Evolutionary conservation across 1,140 invertebrate species (phyloP), one percentile per base, ranked within the genome.

Genomic region (Calliopsis andreniformis): DNA sequence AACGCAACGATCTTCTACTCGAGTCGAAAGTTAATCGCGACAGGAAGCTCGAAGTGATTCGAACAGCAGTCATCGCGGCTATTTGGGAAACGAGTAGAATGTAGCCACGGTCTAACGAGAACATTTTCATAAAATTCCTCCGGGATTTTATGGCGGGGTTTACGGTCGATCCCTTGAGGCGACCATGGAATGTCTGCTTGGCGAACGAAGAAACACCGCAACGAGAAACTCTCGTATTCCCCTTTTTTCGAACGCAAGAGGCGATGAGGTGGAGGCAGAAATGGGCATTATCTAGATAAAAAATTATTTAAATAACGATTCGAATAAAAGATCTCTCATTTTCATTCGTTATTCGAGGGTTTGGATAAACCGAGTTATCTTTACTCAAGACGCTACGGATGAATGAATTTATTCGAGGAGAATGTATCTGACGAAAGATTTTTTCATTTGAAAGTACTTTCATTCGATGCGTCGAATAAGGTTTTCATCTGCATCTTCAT

Each of bases 41-140:
- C 53, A 39, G 58, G 23, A 62, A 71, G 32, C 47, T 14, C 10
- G 30, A 39, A 4, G 5, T 0, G 16, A 51, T 62, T 51, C 42
- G 14, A 71, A 51, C 2, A 25, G 23, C 45, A 28, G 18, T 42
- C 20, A 51, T 39, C 20, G 16, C 20, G 7, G 14, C 10, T 20
- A 14, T 35, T 23, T 7, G 35, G n/a, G 14, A 53, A 63, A 63
- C 8, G 58, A 5, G 12, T 18, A 28, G 39, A 73, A 42, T 5
- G 14, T 2, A 45, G 49, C 14, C 28, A 14, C 20, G 5, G 7
- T 71, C 55, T 62, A 71, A 49, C 43, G 56, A 71, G 56, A 35
- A 39, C 28, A 20, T 49, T 64, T 45, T 55, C 61, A 66, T 73
- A 43, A 73, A 66, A 73, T 66, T 73, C 35, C 39, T 32, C 3